phyloP scores from a whole-genome alignment of 2,888 invertebrate genomes.

The Erebia palarica region DNA sequence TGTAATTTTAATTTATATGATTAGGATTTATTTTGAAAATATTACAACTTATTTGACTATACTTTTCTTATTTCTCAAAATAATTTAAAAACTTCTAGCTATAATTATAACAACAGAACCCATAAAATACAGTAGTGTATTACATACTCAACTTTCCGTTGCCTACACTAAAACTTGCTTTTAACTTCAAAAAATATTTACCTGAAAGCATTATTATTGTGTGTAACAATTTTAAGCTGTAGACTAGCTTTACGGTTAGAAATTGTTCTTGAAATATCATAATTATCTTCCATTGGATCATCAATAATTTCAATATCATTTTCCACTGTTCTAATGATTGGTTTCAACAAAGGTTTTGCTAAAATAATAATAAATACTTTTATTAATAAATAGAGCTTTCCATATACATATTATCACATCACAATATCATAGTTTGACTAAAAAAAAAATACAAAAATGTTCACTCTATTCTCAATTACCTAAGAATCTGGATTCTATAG shows the following conservation, averaged over 20 bases:
- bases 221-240: slow-evolving; percentile 73
- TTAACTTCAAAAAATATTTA: slow-evolving; percentile 14
- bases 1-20: slow-evolving; percentile 41
- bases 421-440: neutral
- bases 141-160: too few relatives aligned
- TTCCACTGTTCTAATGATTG: slow-evolving; percentile 72
- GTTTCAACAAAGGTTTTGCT: slow-evolving; percentile 56
- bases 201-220: slow-evolving; percentile 62
- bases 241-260: slow-evolving; percentile 64
- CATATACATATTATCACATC: too few relatives aligned
- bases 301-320: slow-evolving; percentile 74
- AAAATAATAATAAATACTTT: slow-evolving; percentile 31
- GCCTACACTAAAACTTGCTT: too few relatives aligned
- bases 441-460: neutral
- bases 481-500: slow-evolving; percentile 52
- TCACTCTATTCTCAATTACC: slow-evolving; percentile 45
- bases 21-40: neutral
- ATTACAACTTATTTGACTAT: too few relatives aligned
- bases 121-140: too few relatives aligned
- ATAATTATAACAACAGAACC: too few relatives aligned
- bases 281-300: slow-evolving; percentile 69
- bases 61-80: neutral
- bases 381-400: neutral
- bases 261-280: slow-evolving; percentile 49
- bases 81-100: neutral